A percentile compares a stretch with the other conserved stretches of the same genome.
Conservation (phyloP, 1,140 invertebrate species). For the Rhagoletis zephyria region DNA sequence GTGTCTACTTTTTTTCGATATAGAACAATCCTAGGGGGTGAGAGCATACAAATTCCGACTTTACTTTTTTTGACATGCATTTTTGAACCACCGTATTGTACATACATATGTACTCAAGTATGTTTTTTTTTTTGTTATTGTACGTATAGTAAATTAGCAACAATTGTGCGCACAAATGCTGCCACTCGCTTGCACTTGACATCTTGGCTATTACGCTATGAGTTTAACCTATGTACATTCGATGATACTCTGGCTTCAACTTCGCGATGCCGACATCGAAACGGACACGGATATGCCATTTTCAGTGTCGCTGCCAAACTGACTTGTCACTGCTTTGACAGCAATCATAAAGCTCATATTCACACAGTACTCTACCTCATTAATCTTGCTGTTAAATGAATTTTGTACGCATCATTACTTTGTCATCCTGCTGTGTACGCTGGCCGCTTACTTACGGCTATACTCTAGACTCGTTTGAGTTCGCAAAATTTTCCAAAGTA, state of each 20-base stretch:
- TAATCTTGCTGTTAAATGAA: background rate
- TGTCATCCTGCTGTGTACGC: background rate
- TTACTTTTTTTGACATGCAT: no score
- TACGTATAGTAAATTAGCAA: background rate
- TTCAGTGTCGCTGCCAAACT: background rate
- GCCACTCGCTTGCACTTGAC: background rate
- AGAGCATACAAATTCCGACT: no score
- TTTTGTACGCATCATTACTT: background rate
- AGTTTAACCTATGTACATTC: background rate
- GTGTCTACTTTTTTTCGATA: no score
- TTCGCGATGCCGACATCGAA: background rate
- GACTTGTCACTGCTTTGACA: background rate
- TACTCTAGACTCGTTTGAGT: background rate
- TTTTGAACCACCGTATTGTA: background rate
- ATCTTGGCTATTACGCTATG: background rate
- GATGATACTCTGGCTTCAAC: background rate
- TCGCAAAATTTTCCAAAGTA: background rate
- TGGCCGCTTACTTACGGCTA: background rate
- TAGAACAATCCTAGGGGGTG: no score
- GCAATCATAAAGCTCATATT: background rate
- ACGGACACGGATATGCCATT: conserved; percentile 12
- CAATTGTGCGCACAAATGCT: background rate
- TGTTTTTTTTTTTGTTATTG: background rate
- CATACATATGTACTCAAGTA: background rate
- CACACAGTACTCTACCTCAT: background rate